Percentiles rank a stretch among this genome's conserved stretches.
Evolutionary conservation across 2,888 invertebrate species (phyloP).

Genomic region (Pandemis heparana): DNA sequence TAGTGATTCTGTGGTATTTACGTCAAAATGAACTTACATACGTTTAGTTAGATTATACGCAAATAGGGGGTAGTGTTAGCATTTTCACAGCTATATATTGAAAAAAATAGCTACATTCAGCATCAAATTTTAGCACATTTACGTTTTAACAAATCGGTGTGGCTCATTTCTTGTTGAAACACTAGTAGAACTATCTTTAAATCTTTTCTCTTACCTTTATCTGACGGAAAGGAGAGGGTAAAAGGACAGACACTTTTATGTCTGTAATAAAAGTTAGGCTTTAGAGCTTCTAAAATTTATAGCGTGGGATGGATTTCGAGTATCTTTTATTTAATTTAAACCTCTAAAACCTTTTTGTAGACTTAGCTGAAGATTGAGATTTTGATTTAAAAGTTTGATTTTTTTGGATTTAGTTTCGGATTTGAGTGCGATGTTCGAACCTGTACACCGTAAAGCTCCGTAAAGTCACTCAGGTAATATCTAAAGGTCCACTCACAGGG

Average conservation of each 20-base stretch:
- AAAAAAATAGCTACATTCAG: no score
- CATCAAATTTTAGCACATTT: no score
- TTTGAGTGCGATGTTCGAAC: background rate
- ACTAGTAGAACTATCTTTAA: no score
- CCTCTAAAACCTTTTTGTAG: background rate
- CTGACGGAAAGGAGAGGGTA: background rate
- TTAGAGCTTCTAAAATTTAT: constrained; percentile 1
- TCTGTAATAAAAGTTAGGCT: background rate
- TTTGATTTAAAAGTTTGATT: no score
- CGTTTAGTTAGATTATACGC: background rate
- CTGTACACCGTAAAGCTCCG: background rate
- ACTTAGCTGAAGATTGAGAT: background rate
- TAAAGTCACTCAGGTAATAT: no score
- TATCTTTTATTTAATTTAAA: background rate
- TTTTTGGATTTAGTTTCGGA: no score
- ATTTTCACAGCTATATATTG: no score
- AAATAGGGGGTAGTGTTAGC: background rate
- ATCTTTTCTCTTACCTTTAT: background rate
- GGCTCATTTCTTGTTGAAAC: no score
- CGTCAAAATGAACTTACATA: background rate
- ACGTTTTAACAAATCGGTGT: no score
- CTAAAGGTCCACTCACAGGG: no score
- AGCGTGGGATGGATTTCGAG: background rate
- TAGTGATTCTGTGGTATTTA: no score
- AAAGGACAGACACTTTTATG: background rate